Evolutionary conservation across 2,797 vertebrate species (phyloP).

Genomic region (Corythornis leucogaster): DNA sequence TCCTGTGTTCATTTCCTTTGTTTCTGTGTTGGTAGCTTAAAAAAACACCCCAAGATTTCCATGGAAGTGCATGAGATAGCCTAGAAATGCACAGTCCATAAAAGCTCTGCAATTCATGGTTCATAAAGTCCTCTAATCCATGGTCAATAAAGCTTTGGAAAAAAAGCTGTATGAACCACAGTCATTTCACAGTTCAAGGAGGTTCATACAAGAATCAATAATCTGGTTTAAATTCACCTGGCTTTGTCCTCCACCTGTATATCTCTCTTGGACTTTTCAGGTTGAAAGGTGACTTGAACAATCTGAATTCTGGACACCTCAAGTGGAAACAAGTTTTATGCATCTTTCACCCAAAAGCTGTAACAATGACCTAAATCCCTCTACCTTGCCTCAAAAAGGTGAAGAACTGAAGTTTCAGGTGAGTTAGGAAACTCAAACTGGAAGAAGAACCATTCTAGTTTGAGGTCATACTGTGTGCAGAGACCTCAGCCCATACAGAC

Average conservation of each 20-base stretch:
- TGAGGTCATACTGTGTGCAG: not conserved
- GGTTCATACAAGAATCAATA: slow-evolving; percentile 53
- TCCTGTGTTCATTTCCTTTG: slow-evolving; percentile 68
- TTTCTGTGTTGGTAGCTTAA: slow-evolving; percentile 70
- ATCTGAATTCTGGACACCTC: not conserved
- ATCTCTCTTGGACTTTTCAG: slow-evolving; percentile 37
- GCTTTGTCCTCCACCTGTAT: slow-evolving; percentile 44
- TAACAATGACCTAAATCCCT: not conserved
- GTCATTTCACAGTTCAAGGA: slow-evolving; percentile 61
- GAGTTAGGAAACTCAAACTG: not conserved
- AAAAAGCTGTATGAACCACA: slow-evolving; percentile 42
- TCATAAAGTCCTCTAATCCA: slow-evolving; percentile 65
- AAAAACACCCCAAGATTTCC: slow-evolving; percentile 63
- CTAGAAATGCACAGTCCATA: slow-evolving; percentile 36
- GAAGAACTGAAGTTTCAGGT: not conserved
- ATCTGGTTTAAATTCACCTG: slow-evolving; percentile 37
- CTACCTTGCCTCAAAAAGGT: not conserved
- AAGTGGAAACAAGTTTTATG: not conserved
- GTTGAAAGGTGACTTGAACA: slow-evolving; percentile 12
- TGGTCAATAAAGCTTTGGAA: slow-evolving; percentile 64
- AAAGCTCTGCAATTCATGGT: slow-evolving; percentile 61
- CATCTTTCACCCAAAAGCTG: not conserved
- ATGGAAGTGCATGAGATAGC: slow-evolving; percentile 38
- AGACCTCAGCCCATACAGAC: not conserved
- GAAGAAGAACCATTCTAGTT: not conserved